Evolutionary conservation across 2,113 vertebrate genomes (phyloP), one percentile per base, ranked within the genome.

Genomic region (Otolemur garnettii): DNA sequence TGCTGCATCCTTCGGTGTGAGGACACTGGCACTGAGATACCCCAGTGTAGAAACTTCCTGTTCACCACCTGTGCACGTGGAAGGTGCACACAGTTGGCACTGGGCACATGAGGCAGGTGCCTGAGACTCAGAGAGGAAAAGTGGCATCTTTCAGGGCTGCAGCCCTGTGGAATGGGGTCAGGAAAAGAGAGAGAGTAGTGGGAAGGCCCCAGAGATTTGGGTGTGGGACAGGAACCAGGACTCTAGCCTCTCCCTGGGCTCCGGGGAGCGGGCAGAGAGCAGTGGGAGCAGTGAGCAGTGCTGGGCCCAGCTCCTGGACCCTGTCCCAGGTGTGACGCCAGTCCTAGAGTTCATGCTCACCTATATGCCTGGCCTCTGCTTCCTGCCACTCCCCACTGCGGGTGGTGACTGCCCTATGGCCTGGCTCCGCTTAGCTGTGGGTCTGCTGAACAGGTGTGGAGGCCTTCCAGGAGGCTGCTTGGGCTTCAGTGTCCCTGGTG

Each of bases 1-100:
- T 15, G 3, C 21, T 26, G 3, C 8, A 1, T 30, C 21, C 0
- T 15, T 6, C 19, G 35, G 53, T 2, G 3, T 1, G 30, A 60
- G 50, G 8, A 13, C 33, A 6, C 33, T 4, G 0, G 9, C 0
- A 7, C 35, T 13, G 28, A 57, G 22, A 21, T 0, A 0, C 42
- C 5, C 53, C 33, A 7, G n/a, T 5, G 3, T 33, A 17, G 59
- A 11, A 21, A 17, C 4, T 33, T 78, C n/a, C 66, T 57, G 72
- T 33, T 38, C 21, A 4, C 24, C 10, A 26, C 8, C 50, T 19
- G 7, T 57, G 72, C 24, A 21, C n/a, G 22, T 0, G 0, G 15
- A 30, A 53, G 14, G 8, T 0, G 11, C 0, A 6, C 33, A 33
- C 1, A 0, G 30, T 33, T 30, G n/a, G 28, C 60, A 1, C 12